Base-by-base conservation (phyloP, 2,797 vertebrate species). In the Pipistrellus kuhlii region DNA sequence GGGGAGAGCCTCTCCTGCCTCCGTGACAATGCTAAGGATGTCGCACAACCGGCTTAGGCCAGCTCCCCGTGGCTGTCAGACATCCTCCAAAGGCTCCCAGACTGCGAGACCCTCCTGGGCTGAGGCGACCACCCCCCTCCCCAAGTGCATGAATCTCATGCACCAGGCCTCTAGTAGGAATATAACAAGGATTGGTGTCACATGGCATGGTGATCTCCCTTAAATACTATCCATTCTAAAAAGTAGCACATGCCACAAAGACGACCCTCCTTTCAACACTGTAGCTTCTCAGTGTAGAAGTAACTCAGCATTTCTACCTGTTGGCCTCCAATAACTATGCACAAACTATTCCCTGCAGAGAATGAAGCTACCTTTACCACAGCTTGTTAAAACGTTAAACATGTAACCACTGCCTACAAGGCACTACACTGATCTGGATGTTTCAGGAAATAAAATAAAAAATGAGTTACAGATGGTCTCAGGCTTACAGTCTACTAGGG, bases 341-440 rank as follows among this genome's bases (percentile, higher is more conserved):
- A 30, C 38, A 53, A 71, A 88, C 85, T 66, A 93, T 48, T 46
- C 21, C 62, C 72, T 27, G 21, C 23, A 76, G 23, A 11, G 25
- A 57, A 73, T 27, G 44, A 92, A 62, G 57, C 14, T 41, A 85
- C 64, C 48, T 96, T 93, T 83, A 38, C 25, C 57, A 27, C 57
- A 59, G 57, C 57, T 30, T 59, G 25, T 59, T 59, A 59, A 59
- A 23, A 57, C 10, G 1, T 57, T 59, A 68, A 35, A 12, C 44
- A 62, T 73, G 48, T 77, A 90, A 44, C 68, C 53, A 59, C 59
- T 66, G 59, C 5, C 17, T 62, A 89, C 41, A 93, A 88, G 51
- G 44, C 30, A 85, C 53, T 82, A 18, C 17, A 77, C 30, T 76
- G 5, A 89, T 82, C 57, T 53, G 81, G 41, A 59, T 13, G 72